Percentiles rank a stretch among this genome's conserved stretches.
Conservation (phyloP, 2,888 invertebrate genomes). For the Gymnosoma rotundatum region DNA sequence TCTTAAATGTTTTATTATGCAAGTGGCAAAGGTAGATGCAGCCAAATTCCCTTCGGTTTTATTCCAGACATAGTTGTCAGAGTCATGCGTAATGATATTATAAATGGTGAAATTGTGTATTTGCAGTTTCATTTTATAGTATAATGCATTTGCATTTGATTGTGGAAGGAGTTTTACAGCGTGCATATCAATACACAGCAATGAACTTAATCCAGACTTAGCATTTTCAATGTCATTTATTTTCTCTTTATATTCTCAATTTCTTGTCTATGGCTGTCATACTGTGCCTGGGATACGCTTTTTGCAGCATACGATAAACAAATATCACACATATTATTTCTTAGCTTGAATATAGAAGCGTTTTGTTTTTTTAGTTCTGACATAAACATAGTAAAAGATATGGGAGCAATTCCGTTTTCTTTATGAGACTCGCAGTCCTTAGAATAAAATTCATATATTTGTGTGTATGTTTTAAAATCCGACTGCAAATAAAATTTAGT, state of each 20-base stretch:
- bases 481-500: conserved; percentile 17
- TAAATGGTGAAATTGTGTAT: conserved; percentile 5
- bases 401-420: conserved; percentile 13
- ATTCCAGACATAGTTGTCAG: conserved; percentile 32
- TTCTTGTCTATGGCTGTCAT: conserved; percentile 13
- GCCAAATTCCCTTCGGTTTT: conserved; percentile 41
- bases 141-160: not conserved
- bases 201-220: not conserved
- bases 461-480: not conserved
- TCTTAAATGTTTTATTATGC: conserved; percentile 18
- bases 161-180: conserved; percentile 14
- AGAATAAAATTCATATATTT: conserved; percentile 24
- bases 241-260: conserved; percentile 6
- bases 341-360: not conserved
- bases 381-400: conserved; percentile 20
- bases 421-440: conserved; percentile 12
- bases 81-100: conserved; percentile 29
- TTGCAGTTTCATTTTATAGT: conserved; percentile 15
- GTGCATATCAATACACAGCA: not conserved
- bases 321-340: too few species aligned
- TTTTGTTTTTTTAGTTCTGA: conserved; percentile 4
- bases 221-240: not conserved
- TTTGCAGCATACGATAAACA: not conserved
- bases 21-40: conserved; percentile 30
- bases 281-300: not conserved